Evolutionary conservation across 2,797 vertebrate species (phyloP).

Genomic region (Hybognathus amarus): DNA sequence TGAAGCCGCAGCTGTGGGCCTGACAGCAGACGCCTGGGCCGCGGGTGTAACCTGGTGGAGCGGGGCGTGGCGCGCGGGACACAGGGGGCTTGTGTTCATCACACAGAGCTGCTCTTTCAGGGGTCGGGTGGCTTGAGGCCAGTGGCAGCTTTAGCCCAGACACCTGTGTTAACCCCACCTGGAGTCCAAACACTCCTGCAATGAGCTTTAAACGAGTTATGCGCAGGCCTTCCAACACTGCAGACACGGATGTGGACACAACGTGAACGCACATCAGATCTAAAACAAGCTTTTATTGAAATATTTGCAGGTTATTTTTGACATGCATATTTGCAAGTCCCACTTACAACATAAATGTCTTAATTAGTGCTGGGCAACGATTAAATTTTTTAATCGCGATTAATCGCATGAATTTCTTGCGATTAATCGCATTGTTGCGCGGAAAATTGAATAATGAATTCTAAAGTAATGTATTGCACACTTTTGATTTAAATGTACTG

Average conservation of each 20-base stretch:
- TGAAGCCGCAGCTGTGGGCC: slow-evolving; percentile 37
- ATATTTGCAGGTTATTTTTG: not conserved
- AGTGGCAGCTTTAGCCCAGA: slow-evolving; percentile 29
- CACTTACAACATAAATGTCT: not conserved
- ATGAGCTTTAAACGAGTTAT: not conserved
- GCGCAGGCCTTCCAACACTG: not conserved
- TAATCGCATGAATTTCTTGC: too few relatives aligned
- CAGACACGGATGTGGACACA: too few relatives aligned
- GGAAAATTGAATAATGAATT: too few relatives aligned
- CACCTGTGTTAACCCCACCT: slow-evolving; percentile 52
- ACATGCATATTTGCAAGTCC: not conserved
- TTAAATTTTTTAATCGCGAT: too few relatives aligned
- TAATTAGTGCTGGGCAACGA: too few relatives aligned
- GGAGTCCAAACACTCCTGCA: slow-evolving; percentile 20
- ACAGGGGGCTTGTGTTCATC: slow-evolving; percentile 46
- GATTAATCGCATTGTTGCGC: too few relatives aligned
- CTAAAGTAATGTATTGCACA: too few relatives aligned
- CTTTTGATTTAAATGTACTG: too few relatives aligned
- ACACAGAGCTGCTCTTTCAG: slow-evolving; percentile 64
- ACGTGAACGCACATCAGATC: not conserved
- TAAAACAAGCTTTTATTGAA: not conserved
- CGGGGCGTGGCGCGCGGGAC: slow-evolving; percentile 43
- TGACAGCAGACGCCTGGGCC: slow-evolving; percentile 37
- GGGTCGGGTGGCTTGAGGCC: slow-evolving; percentile 50
- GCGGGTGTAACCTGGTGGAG: slow-evolving; percentile 30